A percentile compares a stretch with the other conserved stretches of the same genome.
These are phyloP conservation scores for Mesoclemmys tuberculata DNA, from an alignment of 2,113 vertebrate genomes.

Conservation along the genomic window DNA sequence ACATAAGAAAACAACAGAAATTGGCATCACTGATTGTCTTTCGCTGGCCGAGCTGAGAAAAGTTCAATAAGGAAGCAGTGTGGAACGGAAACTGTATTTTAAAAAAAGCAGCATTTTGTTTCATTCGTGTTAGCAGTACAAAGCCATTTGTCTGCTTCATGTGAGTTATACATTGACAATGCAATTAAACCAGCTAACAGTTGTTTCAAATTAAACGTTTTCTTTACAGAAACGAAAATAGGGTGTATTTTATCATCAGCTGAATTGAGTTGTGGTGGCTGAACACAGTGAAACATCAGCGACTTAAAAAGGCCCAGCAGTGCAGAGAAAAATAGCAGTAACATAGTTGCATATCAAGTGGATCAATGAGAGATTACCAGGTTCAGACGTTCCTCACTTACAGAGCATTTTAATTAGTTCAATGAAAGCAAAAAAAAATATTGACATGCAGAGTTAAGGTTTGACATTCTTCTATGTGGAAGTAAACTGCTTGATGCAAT, in stretches of 20 bases:
- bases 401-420: conserved; percentile 47
- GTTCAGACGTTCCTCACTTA: background rate
- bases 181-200: background rate
- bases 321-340: background rate
- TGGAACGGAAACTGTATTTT: background rate
- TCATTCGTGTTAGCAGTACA: background rate
- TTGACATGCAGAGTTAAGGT: fast-evolving
- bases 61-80: background rate
- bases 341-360: fast-evolving
- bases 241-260: background rate
- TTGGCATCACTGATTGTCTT: background rate
- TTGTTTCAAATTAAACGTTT: background rate
- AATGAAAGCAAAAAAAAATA: conserved; percentile 6
- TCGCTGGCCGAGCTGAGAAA: background rate
- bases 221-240: background rate
- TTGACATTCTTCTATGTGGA: conserved; percentile 61
- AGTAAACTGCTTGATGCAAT: conserved; percentile 69
- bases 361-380: background rate
- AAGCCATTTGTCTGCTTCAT: background rate
- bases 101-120: background rate
- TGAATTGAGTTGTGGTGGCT: fast-evolving
- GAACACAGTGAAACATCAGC: background rate
- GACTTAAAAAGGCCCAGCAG: background rate
- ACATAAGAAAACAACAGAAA: background rate
- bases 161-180: background rate